Evolutionary conservation across 2,113 vertebrate genomes (phyloP).

Genomic region (Raphicerus campestris): DNA sequence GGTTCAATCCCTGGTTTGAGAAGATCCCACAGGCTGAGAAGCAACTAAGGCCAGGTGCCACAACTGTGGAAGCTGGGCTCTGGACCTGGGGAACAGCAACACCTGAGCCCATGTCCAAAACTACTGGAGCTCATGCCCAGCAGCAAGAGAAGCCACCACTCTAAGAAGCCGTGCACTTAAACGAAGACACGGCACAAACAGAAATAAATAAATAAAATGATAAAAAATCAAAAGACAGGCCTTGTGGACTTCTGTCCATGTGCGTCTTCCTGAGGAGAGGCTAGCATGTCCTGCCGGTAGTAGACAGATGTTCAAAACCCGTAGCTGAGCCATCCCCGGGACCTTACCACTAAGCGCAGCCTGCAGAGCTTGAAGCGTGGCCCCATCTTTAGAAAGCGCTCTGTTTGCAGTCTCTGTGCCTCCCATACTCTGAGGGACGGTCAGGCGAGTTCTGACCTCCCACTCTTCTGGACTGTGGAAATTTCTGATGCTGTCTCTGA

Average conservation of each 20-base stretch:
- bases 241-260: background rate
- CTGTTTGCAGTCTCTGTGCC: background rate
- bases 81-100: background rate
- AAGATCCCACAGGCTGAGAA: background rate
- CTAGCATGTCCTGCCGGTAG: background rate
- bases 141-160: background rate
- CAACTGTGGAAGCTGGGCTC: background rate
- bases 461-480: background rate
- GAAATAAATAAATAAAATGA: background rate
- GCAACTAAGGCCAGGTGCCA: background rate
- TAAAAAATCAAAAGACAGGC: background rate
- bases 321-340: background rate
- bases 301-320: background rate
- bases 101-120: accelerated
- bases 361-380: background rate
- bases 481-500: background rate
- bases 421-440: background rate
- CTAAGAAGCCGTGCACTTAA: accelerated
- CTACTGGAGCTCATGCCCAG: accelerated
- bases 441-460: background rate
- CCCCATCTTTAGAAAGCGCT: background rate
- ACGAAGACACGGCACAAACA: background rate
- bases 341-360: background rate
- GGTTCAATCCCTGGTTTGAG: accelerated
- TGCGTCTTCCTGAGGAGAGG: background rate